phyloP scores from a whole-genome alignment of 2,113 vertebrate species.

The Elephantulus edwardii region DNA sequence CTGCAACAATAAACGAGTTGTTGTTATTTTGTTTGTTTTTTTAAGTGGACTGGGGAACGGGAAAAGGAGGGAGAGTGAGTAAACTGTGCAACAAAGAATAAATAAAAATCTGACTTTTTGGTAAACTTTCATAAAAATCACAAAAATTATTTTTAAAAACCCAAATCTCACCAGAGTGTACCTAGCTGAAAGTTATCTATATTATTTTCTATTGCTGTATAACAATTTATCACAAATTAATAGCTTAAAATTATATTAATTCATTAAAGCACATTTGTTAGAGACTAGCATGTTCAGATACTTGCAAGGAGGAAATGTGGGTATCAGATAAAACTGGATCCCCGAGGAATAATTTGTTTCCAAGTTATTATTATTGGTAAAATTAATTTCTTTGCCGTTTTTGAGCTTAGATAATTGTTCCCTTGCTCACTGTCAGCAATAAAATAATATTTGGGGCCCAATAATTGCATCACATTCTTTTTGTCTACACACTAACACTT shows the following conservation, averaged over 20 bases:
- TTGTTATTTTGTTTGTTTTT: too few relatives aligned
- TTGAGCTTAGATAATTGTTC: not conserved
- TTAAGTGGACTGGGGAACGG: too few relatives aligned
- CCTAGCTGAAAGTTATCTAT: not conserved
- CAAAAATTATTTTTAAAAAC: not conserved
- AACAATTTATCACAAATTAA: conserved; percentile 17
- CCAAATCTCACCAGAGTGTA: not conserved
- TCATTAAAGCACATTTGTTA: conserved; percentile 16
- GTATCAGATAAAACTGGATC: not conserved
- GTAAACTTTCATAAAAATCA: too few relatives aligned
- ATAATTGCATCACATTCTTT: not conserved
- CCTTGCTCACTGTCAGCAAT: not conserved
- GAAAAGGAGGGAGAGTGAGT: too few relatives aligned
- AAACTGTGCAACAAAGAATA: too few relatives aligned
- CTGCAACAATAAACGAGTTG: too few relatives aligned
- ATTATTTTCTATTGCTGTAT: conserved; percentile 13
- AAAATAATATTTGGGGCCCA: not conserved
- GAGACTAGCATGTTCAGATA: not conserved
- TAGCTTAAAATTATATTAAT: not conserved
- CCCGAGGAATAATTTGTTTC: not conserved
- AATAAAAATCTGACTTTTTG: too few relatives aligned
- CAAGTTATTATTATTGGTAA: not conserved
- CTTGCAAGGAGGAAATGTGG: conserved; percentile 20
- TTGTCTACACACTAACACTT: not conserved
- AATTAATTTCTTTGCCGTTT: not conserved